Evolutionary conservation across 2,113 vertebrate genomes (phyloP), one percentile per base, ranked within the genome.

Genomic region (Burhinus bistriatus): DNA sequence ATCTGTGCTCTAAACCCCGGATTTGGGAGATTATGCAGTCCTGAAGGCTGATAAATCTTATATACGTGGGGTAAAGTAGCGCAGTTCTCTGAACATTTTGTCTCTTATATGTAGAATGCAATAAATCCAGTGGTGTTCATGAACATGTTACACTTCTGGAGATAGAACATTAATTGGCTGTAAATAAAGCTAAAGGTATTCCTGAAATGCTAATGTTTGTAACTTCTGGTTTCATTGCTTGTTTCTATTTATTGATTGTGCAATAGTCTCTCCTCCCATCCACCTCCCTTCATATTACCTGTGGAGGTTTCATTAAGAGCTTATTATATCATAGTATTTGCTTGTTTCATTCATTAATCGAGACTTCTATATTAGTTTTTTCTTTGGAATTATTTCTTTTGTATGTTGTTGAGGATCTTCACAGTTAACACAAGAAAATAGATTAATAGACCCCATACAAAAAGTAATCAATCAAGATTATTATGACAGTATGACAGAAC

Each of bases 141-240:
- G 47, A 95, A 83, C 66, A 61, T 11, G 7, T 64, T 88, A 62
- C n/a, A 19, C 11, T 34, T 91, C 68, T 58, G 66, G 70, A 92
- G 27, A 85, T 22, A 83, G 15, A 47, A 70, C 26, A 45, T 49
- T 94, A 95, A 89, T 91, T 93, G 58, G 20, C 30, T 93, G 49
- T 68, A 94, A 95, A 97, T 84, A 96, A 93, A 96, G 62, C 27
- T 84, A 93, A 88, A 77, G 45, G 7, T 76, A 66, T 64, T 64
- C 49, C 44, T 66, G 59, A 88, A 97, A 95, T 73, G 44, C 6
- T 89, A 40, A 87, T 54, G 22, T 44, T 85, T 90, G 6, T 82
- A 75, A 20, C 55, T 93, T 86, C 44, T 78, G 47, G 34, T 54
- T 90, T 87, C 51, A 20, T 81, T 73, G 51, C 9, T 71, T 92